Base-by-base conservation (phyloP, 2,797 vertebrate species). In the Periophthalmus magnuspinnatus region DNA sequence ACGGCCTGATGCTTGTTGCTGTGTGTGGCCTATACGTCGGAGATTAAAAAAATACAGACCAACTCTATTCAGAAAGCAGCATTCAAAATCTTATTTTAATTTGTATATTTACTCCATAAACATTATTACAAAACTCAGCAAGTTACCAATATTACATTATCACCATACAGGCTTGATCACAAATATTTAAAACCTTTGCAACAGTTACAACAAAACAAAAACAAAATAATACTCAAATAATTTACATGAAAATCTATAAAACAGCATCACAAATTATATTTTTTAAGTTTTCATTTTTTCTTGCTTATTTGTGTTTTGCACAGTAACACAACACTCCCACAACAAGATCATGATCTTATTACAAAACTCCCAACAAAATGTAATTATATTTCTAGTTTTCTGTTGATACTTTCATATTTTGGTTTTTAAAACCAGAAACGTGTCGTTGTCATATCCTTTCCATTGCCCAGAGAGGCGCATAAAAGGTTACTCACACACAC, bases 191-290 rank as follows among this genome's bases (percentile, higher is more conserved):
- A 99, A 98, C 96, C 93, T 99, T 97, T 96, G 95, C 97, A 98
- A 99, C 97, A 95, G 94, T 96, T 97, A 99, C 97, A 99, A 98
- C 97, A 95, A 97, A 97, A 91, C 89, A 86, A 96, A 96, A 91
- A 93, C 94, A 94, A 96, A 96, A 96, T 96, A 93, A 98, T 98
- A 98, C 97, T 97, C 96, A 96, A 98, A 99, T 97, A 97, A 98
- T 98, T 98, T 98, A 99, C 97, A 99, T 97, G 96, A 96, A 97
- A 97, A 95, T 97, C 96, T 98, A 99, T 97, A 99, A 99, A 99
- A 99, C 97, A 97, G 96, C 96, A 96, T 97, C 97, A 99, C 98
- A 98, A 97, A 96, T 94, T 91, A 91, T 90, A 92, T 91, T 92
- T 91, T 91, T 93, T 90, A 84, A 78, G 83, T 91, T 91, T 92